Base-by-base conservation (phyloP, 2,888 invertebrate species). In the Ypsolopha sequella region DNA sequence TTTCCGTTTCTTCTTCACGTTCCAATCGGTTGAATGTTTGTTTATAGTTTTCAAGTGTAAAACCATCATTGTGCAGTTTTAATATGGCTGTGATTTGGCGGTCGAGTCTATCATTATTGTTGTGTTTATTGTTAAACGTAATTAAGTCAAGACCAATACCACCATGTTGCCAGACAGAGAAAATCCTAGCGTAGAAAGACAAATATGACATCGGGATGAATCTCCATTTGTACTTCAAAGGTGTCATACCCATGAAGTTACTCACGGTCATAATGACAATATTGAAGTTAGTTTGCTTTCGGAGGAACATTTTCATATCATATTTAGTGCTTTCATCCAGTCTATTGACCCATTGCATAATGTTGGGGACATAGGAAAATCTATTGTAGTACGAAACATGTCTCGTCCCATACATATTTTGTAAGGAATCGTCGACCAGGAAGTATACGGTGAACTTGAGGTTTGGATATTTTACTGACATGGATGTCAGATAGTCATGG, bases 111-210 rank as follows among this genome's bases (percentile, higher is more conserved):
- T 61, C 61, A 51, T 55, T 63, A 52, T 56, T 70, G 24, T 61
- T 63, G 51, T 53, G 73, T 36, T 65, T 58, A 39, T 70, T 65
- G 55, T 74, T 76, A 39, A 68, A 74, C 0, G 57, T 58, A 13
- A 52, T 55, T 34, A 85, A 63, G 52, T 85, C 81, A 53, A 87
- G 68, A 0, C 74, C 76, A 7, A 89, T 71, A 2, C 90, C 90
- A 7, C 88, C 89, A 56, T 75, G 74, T 61, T 88, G 79, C 89
- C 89, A 90, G 34, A 89, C 72, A 44, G 87, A 76, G 54, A 81
- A 71, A 34, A 87, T 69, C 58, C 90, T 73, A 1, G 84, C 72
- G 43, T 89, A 88, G 61, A 90, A 89, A 14, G 84, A 61, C 13
- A 87, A 60, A 54, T 84, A 74, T 7, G 70, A 59, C 1, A 65